phyloP scores from a whole-genome alignment of 2,888 invertebrate genomes.

The Xestia c-nigrum region DNA sequence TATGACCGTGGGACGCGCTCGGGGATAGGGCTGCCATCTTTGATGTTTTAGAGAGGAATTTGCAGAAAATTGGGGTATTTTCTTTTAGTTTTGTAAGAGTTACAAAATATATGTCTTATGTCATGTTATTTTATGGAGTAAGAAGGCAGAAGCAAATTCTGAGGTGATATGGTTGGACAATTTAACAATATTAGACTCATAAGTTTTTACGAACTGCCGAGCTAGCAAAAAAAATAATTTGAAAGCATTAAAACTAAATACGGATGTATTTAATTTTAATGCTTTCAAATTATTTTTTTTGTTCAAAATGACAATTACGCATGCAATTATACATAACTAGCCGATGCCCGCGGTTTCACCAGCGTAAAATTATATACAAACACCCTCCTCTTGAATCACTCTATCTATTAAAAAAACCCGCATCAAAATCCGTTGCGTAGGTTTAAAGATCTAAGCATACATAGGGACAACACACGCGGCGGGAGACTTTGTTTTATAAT shows the following conservation, averaged over 20 bases:
- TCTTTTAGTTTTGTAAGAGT: background rate
- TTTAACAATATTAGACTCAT: background rate
- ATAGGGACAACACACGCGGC: no score
- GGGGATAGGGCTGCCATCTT: conserved; percentile 35
- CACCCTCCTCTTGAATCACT: no score
- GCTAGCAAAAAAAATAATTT: no score
- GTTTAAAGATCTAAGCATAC: no score
- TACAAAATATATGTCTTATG: background rate
- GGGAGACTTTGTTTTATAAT: no score
- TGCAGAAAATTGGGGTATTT: background rate
- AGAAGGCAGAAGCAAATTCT: background rate
- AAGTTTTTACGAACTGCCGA: background rate
- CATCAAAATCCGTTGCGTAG: no score
- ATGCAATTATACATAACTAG: background rate
- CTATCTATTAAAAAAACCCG: no score
- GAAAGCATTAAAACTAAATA: no score
- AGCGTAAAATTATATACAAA: no score
- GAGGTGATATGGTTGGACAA: background rate
- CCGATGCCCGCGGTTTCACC: no score
- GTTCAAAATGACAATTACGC: background rate
- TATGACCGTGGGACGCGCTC: conserved; percentile 45
- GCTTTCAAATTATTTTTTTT: background rate
- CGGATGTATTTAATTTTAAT: no score
- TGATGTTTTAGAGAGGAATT: background rate
- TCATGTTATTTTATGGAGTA: no score